Base-by-base conservation (phyloP, 2,113 vertebrate species). In the Anarrhichthys ocellatus region DNA sequence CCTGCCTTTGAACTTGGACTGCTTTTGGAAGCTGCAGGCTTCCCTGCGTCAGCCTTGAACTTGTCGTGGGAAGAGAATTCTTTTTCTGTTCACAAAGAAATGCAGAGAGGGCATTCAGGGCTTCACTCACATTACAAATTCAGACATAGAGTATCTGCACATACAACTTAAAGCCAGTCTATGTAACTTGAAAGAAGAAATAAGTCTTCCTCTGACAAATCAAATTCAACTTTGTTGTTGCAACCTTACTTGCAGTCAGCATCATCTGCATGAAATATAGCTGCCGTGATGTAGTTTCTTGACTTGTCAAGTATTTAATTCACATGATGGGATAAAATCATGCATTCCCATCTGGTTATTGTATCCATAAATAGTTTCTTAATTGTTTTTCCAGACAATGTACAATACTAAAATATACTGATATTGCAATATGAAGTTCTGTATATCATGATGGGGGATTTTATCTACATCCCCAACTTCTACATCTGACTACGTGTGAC, bases 11-110 rank as follows among this genome's bases (percentile, higher is more conserved):
- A 83, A 92, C 24, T 88, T 52, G 88, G 87, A 6, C 18, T 91
- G 80, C 70, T 69, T 80, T 86, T 89, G 80, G 88, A 52, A 48
- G 84, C 82, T 71, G 89, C 59, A 9, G 87, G 79, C 87, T 94
- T 94, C 50, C 65, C 89, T 18, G 79, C 11, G 36, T 89, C 93
- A 22, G 88, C 79, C 80, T 94, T 91, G 89, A 93, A 94, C 83
- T 87, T 83, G 62, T 93, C 86, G 62, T 84, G 85, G n/a, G 94
- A 93, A 20, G 92, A 44, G 66, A 94, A 95, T 54, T 95, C 92
- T 89, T 94, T 93, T 27, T 93, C 95, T 95, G 89, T 44, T 89
- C 94, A 94, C 82, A 95, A 93, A 71, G 81, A 92, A 81, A 96
- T 88, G 61, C 94, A 90, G 10, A 81, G 63, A 78, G 2, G 22